These are phyloP conservation scores for Panagrolaimus sp. DNA, from an alignment of 1,140 invertebrate genomes.

Conservation along the genomic window DNA sequence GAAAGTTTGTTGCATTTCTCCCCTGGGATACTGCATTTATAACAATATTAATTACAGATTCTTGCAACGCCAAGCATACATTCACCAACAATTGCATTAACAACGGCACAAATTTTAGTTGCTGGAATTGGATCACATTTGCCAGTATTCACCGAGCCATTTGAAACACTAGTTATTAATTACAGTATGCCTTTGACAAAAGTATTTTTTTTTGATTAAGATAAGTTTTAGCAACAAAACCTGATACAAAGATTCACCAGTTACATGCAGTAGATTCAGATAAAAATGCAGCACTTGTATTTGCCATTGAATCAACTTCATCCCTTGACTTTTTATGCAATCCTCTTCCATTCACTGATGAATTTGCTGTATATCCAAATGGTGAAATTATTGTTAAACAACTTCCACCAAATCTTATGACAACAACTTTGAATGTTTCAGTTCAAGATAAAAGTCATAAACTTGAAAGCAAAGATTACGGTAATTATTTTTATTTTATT, in stretches of 20 bases:
- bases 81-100: background rate
- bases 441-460: background rate
- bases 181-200: too few relatives aligned
- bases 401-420: background rate
- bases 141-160: background rate
- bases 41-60: background rate
- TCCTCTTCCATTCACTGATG: background rate
- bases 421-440: background rate
- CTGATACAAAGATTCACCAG: background rate
- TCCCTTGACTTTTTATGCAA: background rate
- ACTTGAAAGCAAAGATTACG: background rate
- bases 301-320: background rate
- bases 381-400: conserved; percentile 7
- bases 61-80: background rate
- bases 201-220: too few relatives aligned
- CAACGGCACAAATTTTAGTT: background rate
- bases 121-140: background rate
- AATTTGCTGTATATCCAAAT: background rate
- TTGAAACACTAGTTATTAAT: background rate
- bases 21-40: background rate
- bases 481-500: background rate
- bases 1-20: conserved; percentile 9
- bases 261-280: background rate
- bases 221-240: background rate
- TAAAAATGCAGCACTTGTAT: conserved; percentile 7